phyloP scores from a whole-genome alignment of 2,113 vertebrate genomes.

The Emydura subglobosa region DNA sequence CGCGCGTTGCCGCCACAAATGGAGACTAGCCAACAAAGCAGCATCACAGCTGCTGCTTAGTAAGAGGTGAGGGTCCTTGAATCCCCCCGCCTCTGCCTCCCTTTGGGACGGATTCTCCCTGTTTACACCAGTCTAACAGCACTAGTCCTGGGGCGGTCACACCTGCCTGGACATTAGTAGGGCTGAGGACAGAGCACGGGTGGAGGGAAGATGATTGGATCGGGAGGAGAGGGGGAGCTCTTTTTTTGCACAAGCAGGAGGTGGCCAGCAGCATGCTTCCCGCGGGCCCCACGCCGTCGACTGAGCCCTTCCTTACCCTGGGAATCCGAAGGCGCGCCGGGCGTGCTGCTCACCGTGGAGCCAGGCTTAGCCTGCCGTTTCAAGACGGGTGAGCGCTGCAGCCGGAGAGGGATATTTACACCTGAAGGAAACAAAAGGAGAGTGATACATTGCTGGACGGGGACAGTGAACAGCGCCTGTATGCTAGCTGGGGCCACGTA shows the following conservation, averaged over 20 bases:
- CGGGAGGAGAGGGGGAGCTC: not conserved
- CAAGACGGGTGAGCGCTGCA: constrained; percentile 83
- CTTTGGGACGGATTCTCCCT: not conserved
- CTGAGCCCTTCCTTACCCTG: not conserved
- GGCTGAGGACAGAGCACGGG: not conserved
- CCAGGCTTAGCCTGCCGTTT: constrained; percentile 69
- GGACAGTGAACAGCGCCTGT: not conserved
- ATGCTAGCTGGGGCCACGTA: too few species aligned
- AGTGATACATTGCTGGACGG: accelerated
- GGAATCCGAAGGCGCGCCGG: accelerated
- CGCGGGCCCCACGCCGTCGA: not conserved
- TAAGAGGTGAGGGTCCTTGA: not conserved
- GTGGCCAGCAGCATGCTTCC: accelerated
- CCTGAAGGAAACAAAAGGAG: not conserved
- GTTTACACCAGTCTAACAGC: not conserved
- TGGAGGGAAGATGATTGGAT: not conserved
- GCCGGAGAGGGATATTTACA: constrained; percentile 51
- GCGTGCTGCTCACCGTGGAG: not conserved
- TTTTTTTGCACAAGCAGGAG: not conserved
- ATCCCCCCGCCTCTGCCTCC: too few species aligned
- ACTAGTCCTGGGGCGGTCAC: not conserved
- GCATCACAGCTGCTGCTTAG: not conserved
- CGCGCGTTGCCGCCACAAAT: accelerated
- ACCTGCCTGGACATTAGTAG: not conserved
- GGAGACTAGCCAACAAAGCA: not conserved